Percentiles rank a stretch among this genome's conserved stretches.
Conservation (phyloP, 2,888 invertebrate species). For the Microplitis deprimator region DNA sequence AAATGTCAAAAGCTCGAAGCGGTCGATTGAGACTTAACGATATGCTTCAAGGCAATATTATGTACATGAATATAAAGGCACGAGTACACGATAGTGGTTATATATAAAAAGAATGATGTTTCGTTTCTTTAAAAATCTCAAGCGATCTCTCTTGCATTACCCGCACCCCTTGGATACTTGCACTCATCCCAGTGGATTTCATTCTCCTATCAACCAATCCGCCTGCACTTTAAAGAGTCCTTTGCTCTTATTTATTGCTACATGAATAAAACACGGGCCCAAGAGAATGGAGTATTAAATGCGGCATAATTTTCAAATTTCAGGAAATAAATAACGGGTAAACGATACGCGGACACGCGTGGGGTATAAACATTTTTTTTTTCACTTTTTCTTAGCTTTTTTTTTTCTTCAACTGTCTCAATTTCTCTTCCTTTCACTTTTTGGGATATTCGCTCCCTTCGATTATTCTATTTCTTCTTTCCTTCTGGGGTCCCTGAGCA, state of each 20-base stretch:
- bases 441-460: slow-evolving; percentile 6
- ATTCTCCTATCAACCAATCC: slow-evolving; percentile 9
- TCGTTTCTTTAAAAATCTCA: neutral
- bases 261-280: slow-evolving; percentile 68
- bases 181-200: neutral
- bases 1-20: slow-evolving; percentile 36
- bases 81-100: neutral
- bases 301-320: slow-evolving; percentile 71
- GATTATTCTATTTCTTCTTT: slow-evolving; percentile 23
- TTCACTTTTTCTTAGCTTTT: slow-evolving; percentile 35
- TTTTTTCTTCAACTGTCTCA: slow-evolving; percentile 42
- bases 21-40: slow-evolving; percentile 29
- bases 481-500: slow-evolving; percentile 26
- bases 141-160: slow-evolving; percentile 2
- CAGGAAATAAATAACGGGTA: slow-evolving; percentile 69
- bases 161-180: neutral
- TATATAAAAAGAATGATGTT: neutral
- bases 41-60: slow-evolving; percentile 23
- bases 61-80: neutral
- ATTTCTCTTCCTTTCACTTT: slow-evolving; percentile 32
- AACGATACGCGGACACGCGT: slow-evolving; percentile 66
- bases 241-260: slow-evolving; percentile 67
- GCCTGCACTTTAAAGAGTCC: slow-evolving; percentile 60
- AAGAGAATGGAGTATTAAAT: slow-evolving; percentile 63
- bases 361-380: slow-evolving; percentile 49